A percentile compares a stretch with the other conserved stretches of the same genome.
Evolutionary conservation across 2,797 vertebrate genomes (phyloP).

Genomic region (Poeciliopsis infans): DNA sequence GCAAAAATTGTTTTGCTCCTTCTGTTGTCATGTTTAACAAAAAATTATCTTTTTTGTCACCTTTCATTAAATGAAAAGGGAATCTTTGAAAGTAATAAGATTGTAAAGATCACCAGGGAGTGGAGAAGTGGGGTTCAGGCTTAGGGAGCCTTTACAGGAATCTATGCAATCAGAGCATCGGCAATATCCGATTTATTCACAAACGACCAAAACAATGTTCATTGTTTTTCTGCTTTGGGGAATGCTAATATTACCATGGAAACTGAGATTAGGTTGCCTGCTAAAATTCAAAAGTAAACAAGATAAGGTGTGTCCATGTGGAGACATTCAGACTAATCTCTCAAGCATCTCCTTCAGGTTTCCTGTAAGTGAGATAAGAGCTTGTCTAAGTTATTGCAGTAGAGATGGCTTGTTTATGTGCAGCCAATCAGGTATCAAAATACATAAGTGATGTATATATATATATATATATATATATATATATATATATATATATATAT

Average conservation of each 20-base stretch:
- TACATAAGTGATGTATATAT: neutral
- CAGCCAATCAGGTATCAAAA: conserved; percentile 28
- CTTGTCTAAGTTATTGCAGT: conserved; percentile 47
- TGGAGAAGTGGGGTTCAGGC: neutral
- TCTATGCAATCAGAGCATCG: conserved; percentile 53
- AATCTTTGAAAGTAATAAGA: neutral
- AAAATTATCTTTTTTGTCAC: conserved; percentile 8
- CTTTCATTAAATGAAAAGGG: conserved; percentile 8
- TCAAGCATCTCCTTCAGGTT: conserved; percentile 43
- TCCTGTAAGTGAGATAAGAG: conserved; percentile 62
- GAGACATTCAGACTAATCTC: conserved; percentile 46
- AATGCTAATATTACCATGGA: conserved; percentile 60
- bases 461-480: too few relatives aligned
- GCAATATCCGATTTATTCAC: conserved; percentile 58
- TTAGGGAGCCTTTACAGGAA: conserved; percentile 22
- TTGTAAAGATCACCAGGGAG: neutral
- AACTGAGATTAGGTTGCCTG: conserved; percentile 50
- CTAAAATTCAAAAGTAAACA: conserved; percentile 43
- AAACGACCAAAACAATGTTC: conserved; percentile 47
- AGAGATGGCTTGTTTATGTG: conserved; percentile 29
- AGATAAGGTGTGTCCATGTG: conserved; percentile 56
- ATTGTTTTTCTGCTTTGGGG: conserved; percentile 38
- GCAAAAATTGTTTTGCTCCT: neutral
- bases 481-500: too few relatives aligned
- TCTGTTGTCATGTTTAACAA: neutral